A percentile compares a stretch with the other conserved stretches of the same genome.
Conservation (phyloP, 2,113 vertebrate genomes). For the Anas platyrhynchos region DNA sequence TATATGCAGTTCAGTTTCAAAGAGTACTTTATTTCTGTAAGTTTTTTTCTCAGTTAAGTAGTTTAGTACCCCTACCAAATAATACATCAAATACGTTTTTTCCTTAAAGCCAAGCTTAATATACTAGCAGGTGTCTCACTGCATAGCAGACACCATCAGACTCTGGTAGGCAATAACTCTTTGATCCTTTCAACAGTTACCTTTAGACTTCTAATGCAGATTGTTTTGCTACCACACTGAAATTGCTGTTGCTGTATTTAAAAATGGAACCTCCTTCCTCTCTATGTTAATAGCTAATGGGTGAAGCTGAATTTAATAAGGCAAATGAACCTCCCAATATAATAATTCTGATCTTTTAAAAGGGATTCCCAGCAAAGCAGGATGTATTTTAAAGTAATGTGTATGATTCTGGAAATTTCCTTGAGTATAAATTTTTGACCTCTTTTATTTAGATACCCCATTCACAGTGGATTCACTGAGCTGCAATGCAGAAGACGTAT, state of each 20-base stretch:
- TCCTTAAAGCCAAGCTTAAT: constrained; percentile 13
- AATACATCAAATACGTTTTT: constrained; percentile 41
- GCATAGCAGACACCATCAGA: neutral
- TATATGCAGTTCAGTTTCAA: constrained; percentile 31
- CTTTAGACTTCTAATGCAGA: neutral
- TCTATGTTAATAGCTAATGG: neutral
- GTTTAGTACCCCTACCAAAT: neutral
- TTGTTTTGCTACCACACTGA: neutral
- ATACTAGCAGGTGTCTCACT: neutral
- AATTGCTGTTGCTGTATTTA: neutral
- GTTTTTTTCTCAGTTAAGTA: constrained; percentile 12
- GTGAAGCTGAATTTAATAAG: neutral
- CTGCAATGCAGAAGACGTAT: neutral
- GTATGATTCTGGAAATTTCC: neutral
- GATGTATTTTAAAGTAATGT: neutral
- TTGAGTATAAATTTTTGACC: neutral
- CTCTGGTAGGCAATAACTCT: neutral
- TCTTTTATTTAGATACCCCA: neutral
- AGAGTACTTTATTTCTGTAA: neutral
- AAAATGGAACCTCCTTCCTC: neutral
- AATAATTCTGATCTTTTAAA: neutral
- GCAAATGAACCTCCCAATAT: neutral
- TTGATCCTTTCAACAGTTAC: neutral
- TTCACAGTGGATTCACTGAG: neutral
- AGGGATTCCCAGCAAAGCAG: neutral